These are phyloP conservation scores for Trachymyrmex cornetzi DNA, from an alignment of 1,140 invertebrate species.

Conservation along the genomic window DNA sequence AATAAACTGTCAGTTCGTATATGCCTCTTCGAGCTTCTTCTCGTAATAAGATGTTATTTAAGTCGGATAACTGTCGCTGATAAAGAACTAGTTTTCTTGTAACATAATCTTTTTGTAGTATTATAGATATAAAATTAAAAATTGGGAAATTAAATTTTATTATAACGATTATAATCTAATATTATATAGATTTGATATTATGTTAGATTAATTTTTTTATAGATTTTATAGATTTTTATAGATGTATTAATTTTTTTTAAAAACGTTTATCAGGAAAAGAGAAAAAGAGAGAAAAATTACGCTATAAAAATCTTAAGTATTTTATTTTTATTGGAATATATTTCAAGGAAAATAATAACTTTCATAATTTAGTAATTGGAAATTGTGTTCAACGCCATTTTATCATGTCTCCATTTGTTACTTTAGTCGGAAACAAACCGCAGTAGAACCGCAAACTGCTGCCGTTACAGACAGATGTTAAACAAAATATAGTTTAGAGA, in stretches of 20 bases:
- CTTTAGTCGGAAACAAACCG: slow-evolving; percentile 29
- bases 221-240: too few species aligned
- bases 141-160: background rate
- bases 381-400: background rate
- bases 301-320: background rate
- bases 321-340: background rate
- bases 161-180: background rate
- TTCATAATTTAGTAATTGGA: background rate
- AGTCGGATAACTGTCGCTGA: background rate
- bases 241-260: background rate
- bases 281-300: background rate
- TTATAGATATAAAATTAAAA: background rate
- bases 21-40: background rate
- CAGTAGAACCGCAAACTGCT: slow-evolving; percentile 5
- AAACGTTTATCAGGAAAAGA: background rate
- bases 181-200: background rate
- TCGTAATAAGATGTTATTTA: slow-evolving; percentile 25
- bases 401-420: background rate
- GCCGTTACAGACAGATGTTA: slow-evolving; percentile 35
- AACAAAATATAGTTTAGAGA: slow-evolving; percentile 48
- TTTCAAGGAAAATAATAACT: background rate
- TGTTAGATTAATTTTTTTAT: background rate
- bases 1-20: background rate
- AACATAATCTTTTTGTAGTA: background rate
- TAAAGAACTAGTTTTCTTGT: background rate